Evolutionary conservation across 2,888 invertebrate genomes (phyloP).

Genomic region (Lycaena phlaeas): DNA sequence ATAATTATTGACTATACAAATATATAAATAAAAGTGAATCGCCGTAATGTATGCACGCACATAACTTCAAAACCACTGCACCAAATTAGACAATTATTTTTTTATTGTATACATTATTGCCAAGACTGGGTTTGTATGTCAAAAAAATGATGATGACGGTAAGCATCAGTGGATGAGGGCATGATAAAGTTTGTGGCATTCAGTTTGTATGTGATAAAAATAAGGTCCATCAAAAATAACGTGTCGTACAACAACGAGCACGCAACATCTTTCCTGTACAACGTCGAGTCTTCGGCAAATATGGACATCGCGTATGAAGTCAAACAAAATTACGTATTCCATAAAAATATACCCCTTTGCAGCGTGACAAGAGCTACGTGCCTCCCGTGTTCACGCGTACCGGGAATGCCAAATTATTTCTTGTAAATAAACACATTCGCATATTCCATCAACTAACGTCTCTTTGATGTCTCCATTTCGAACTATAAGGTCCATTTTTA

Average conservation of each 20-base stretch:
- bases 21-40: too few species aligned
- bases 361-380: slow-evolving; percentile 51
- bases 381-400: slow-evolving; percentile 20
- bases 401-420: slow-evolving; percentile 21
- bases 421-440: slow-evolving; percentile 12
- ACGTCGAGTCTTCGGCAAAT: slow-evolving; percentile 50
- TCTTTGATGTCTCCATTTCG: not conserved
- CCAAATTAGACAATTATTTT: too few species aligned
- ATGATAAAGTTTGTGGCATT: too few species aligned
- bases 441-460: not conserved
- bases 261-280: slow-evolving; percentile 42
- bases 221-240: slow-evolving; percentile 1
- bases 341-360: slow-evolving; percentile 70
- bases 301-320: slow-evolving; percentile 72
- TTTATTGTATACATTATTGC: too few species aligned
- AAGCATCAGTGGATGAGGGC: too few species aligned
- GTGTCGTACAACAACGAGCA: slow-evolving; percentile 23
- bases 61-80: too few species aligned
- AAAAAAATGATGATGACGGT: too few species aligned
- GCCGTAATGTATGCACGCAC: too few species aligned
- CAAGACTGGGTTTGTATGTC: too few species aligned
- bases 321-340: slow-evolving; percentile 72
- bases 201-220: too few species aligned
- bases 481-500: too few species aligned
- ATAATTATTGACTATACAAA: too few species aligned